Evolutionary conservation across 2,797 vertebrate genomes (phyloP), one percentile per base, ranked within the genome.

Genomic region (Loriculus beryllinus): DNA sequence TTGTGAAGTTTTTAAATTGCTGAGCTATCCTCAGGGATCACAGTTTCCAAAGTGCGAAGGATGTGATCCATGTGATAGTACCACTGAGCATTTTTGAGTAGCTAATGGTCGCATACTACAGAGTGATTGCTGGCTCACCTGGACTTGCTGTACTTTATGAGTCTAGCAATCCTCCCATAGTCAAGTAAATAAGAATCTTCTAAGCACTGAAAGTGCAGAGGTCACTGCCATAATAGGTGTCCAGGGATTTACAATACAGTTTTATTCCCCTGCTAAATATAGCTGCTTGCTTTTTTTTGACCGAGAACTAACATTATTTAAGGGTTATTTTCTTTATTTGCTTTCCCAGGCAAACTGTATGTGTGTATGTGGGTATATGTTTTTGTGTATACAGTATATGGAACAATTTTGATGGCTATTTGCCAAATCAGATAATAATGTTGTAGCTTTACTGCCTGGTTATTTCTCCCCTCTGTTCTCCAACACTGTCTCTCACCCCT

Each of bases 381-480:
- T 82, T 95, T 57, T 91, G 65, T 76, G 40, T 95, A 72, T 70
- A 79, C 21, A 64, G 67, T 60, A 68, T 64, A 93, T 86, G 88
- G 92, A 96, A 80, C 77, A 92, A 86, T 70, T 91, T 79, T 79
- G 37, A 63, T 93, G 95, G 93, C 85, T 83, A 82, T 86, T 92
- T 94, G 93, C 93, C 95, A 95, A 92, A 84, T 84, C 59, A 92
- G 82, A 88, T 95, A 92, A 96, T 93, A 91, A 94, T 54, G 51
- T 72, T 92, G 91, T 91, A 67, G 87, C 42, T 96, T 94, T 88
- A 94, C 51, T 68, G 64, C 35, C 87, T 94, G 89, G 95, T 94
- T 96, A 91, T 94, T 93, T 96, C 90, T 91, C 16, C 35, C 45
- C 45, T 94, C 85, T 94, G 70, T 86, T 83, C 68, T 86, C 45